A percentile compares a stretch with the other conserved stretches of the same genome.
Conservation (phyloP, 2,888 invertebrate genomes). For the Lochmaea crataegi region DNA sequence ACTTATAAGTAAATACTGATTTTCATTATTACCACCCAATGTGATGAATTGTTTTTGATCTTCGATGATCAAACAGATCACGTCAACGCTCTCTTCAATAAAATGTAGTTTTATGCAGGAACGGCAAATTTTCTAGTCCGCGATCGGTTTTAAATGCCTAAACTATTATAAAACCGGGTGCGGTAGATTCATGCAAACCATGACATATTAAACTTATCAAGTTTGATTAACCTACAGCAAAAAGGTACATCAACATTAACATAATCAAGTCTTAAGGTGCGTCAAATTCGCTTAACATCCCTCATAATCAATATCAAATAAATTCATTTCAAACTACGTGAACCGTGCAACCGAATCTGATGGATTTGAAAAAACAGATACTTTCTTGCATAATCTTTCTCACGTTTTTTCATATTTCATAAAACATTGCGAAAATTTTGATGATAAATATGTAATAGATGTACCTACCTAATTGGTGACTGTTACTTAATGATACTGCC, state of each 20-base stretch:
- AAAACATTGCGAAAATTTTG: slow-evolving; percentile 11
- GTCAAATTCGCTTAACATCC: background rate
- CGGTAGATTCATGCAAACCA: background rate
- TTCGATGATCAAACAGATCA: too few species aligned
- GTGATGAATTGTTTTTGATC: too few species aligned
- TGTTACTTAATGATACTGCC: background rate
- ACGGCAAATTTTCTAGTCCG: too few species aligned
- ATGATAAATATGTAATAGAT: slow-evolving; percentile 1
- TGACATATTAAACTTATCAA: background rate
- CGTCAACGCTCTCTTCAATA: too few species aligned
- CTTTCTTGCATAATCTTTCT: background rate
- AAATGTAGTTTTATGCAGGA: too few species aligned
- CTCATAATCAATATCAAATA: slow-evolving; percentile 1
- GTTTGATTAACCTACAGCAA: background rate
- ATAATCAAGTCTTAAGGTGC: background rate
- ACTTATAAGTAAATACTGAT: too few species aligned
- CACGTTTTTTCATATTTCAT: slow-evolving; percentile 14
- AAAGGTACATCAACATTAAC: background rate
- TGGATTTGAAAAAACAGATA: slow-evolving; percentile 4
- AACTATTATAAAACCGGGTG: background rate
- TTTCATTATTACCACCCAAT: too few species aligned
- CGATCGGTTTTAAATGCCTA: too few species aligned
- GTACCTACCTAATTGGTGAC: background rate
- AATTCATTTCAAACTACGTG: background rate
- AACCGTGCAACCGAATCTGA: background rate